These are phyloP conservation scores for Drosophila melanogaster DNA, from an alignment of 1,140 invertebrate genomes.

Conservation along the genomic window DNA sequence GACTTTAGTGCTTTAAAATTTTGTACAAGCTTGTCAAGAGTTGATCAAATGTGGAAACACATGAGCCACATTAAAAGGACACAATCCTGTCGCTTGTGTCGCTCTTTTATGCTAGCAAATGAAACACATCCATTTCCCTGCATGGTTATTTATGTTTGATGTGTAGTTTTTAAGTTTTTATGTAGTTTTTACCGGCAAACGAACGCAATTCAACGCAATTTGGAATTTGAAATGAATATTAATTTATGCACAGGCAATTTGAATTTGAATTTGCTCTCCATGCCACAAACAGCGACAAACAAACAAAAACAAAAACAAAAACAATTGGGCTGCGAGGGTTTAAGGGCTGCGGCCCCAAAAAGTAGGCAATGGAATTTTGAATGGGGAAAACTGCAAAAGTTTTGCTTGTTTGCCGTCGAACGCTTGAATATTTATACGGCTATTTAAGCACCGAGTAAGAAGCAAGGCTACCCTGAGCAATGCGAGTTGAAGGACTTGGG, in stretches of 20 bases:
- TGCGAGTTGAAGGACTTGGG: conserved; percentile 24
- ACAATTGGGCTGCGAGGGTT: not conserved
- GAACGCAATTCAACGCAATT: conserved; percentile 61
- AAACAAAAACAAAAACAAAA: conserved; percentile 22
- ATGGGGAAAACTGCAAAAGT: conserved; percentile 51
- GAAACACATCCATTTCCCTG: too few species aligned
- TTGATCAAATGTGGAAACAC: not conserved
- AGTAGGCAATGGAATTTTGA: conserved; percentile 61
- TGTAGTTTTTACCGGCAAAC: conserved; percentile 15
- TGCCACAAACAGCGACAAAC: conserved; percentile 12
- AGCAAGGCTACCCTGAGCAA: conserved; percentile 32
- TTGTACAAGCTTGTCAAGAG: not conserved
- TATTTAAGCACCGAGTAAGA: conserved; percentile 44
- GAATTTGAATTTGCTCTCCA: conserved; percentile 50
- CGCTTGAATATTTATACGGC: conserved; percentile 65
- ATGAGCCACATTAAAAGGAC: not conserved
- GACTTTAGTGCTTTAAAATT: not conserved
- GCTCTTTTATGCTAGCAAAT: not conserved
- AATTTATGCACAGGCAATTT: conserved; percentile 75
- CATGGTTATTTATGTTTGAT: conserved; percentile 31
- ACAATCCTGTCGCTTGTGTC: not conserved
- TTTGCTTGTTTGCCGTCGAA: conserved; percentile 45
- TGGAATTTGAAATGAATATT: conserved; percentile 69
- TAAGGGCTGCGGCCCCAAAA: conserved; percentile 2
- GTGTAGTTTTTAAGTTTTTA: conserved; percentile 7